Percentiles rank a stretch among this genome's conserved stretches.
phyloP scores from a whole-genome alignment of 92 coral and sea anemone species.

The Parazoanthus swiftii region DNA sequence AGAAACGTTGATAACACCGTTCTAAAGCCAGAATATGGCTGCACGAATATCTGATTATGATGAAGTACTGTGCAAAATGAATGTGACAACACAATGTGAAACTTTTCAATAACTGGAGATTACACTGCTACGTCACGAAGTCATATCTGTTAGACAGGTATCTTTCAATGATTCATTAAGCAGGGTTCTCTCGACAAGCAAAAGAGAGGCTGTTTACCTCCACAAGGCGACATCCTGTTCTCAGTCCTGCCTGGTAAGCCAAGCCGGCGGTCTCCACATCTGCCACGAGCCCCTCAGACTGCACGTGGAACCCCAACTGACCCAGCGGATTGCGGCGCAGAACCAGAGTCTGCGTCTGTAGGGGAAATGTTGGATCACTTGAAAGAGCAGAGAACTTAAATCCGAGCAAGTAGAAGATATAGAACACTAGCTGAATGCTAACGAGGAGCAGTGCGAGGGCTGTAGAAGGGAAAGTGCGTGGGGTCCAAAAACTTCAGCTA shows the following conservation, averaged over 20 bases:
- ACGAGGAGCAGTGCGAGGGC: neutral
- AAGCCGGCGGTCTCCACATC: conserved; percentile 89
- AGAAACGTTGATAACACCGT: no score
- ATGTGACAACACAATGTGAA: no score
- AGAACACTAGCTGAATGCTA: no score
- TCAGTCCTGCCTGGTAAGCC: conserved; percentile 91
- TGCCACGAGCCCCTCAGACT: conserved; percentile 93
- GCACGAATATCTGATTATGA: no score
- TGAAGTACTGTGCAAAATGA: no score
- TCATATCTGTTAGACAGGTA: no score
- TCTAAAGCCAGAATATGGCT: no score
- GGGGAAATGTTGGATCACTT: neutral
- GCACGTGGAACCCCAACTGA: conserved; percentile 97
- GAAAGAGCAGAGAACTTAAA: neutral
- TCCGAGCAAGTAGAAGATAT: neutral
- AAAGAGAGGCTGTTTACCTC: conserved; percentile 61
- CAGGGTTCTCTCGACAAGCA: no score
- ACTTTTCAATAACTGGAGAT: no score
- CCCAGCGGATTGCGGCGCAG: conserved; percentile 84
- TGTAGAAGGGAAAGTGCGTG: neutral
- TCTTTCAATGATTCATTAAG: no score
- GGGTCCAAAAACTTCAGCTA: neutral
- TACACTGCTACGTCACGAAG: no score
- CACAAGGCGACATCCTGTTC: conserved; percentile 89
- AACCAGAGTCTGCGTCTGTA: conserved; percentile 89